Conservation (phyloP, 2,888 invertebrate genomes). For the Phorcus lineatus region DNA sequence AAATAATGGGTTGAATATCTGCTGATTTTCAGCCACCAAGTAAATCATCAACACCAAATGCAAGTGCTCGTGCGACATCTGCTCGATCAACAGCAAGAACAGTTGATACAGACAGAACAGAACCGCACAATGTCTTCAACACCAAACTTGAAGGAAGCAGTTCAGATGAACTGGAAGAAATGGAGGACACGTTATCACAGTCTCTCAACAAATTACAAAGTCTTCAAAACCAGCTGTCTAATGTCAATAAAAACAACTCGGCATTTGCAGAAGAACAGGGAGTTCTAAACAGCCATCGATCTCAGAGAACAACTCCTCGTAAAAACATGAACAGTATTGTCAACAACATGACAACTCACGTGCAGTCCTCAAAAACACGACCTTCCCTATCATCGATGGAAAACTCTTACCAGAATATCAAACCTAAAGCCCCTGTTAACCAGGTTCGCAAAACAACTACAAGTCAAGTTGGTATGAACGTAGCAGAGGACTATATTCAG, state of each 20-base stretch:
- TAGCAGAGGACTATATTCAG: conserved; percentile 68
- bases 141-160: conserved; percentile 59
- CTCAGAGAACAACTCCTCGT: background rate
- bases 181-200: conserved; percentile 48
- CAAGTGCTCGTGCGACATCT: background rate
- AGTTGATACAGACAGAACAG: conserved; percentile 38
- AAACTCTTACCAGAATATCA: conserved; percentile 74
- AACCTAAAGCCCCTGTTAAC: conserved; percentile 73
- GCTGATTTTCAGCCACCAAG: too few relatives aligned
- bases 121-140: conserved; percentile 60
- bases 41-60: too few relatives aligned
- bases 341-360: conserved; percentile 72
- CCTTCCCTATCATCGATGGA: conserved; percentile 69
- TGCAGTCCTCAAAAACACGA: conserved; percentile 64
- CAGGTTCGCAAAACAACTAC: conserved; percentile 52
- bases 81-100: background rate
- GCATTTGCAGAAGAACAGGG: background rate
- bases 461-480: conserved; percentile 46
- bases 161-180: conserved; percentile 54
- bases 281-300: conserved; percentile 33
- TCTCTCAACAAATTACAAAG: conserved; percentile 47
- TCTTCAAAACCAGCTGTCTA: conserved; percentile 46
- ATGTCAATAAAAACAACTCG: conserved; percentile 37
- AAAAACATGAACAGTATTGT: conserved; percentile 50
- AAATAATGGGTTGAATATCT: too few relatives aligned